Evolutionary conservation across 2,113 vertebrate species (phyloP), one percentile per base, ranked within the genome.

Genomic region (Zosterops borbonicus): DNA sequence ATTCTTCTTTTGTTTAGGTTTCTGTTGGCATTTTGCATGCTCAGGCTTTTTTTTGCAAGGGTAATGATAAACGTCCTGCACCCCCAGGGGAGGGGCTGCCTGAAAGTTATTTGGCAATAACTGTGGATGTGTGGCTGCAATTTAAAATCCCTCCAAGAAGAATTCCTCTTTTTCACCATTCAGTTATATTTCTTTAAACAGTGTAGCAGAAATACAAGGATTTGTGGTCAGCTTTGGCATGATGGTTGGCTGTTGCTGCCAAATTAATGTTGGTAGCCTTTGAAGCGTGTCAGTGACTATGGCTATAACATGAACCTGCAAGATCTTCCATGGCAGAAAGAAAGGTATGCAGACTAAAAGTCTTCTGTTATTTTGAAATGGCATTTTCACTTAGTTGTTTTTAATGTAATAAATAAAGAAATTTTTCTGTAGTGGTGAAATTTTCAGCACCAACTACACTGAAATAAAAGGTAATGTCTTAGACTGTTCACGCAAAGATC

Each of bases 71-170:
- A 94, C 0, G 2, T 49, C 55, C 70, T 37, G 15, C 0, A 1
- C 3, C 1, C 29, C 41, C 2, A 0, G 70, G 58, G 28, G 62
- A 67, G 42, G 27, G 39, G 60, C 29, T n/a, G 47, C 25, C 60
- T 64, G 59, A 82, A 75, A 82, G 53, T 21, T 56, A 33, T 47
- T 75, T 89, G 68, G 83, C 91, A 89, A 12, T 35, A 87, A 8
- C 46, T 2, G 0, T 0, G 0, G 9, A 47, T 69, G 41, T 87
- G 52, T 82, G 47, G 19, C 27, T 81, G 27, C 1, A 2, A 33
- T 68, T 96, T 78, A 46, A 87, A 89, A 89, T 47, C 18, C 20
- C 19, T 60, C 4, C 27, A 35, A 64, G 33, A 56, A 56, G 39
- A 74, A 74, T 56, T 13, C 23, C 35, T 79, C 23, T 56, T 60